These are phyloP conservation scores for Drosophila pegasa DNA, from an alignment of 2,888 invertebrate genomes.

Conservation along the genomic window DNA sequence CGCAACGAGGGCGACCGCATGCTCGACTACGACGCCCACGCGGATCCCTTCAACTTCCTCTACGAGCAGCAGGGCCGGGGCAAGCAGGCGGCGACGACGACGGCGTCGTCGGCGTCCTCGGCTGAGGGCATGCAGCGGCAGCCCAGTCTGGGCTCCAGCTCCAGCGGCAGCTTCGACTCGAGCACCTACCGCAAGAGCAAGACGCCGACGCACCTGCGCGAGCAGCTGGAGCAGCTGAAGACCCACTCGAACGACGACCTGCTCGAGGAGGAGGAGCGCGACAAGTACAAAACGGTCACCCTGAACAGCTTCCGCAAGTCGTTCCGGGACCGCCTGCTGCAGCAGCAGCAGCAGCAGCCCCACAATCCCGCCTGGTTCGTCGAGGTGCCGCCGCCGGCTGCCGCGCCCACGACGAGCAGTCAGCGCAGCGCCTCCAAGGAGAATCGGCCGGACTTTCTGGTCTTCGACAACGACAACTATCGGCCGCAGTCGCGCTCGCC, in stretches of 20 bases:
- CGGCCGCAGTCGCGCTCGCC: constrained; percentile 83
- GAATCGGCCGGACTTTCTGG: constrained; percentile 75
- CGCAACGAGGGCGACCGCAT: constrained; percentile 78
- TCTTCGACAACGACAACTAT: constrained; percentile 83
- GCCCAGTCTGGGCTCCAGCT: constrained; percentile 55
- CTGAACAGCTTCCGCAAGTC: constrained; percentile 84
- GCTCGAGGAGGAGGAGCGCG: constrained; percentile 68
- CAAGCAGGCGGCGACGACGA: not conserved
- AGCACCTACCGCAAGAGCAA: constrained; percentile 83
- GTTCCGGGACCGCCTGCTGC: constrained; percentile 82
- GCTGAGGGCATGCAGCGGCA: constrained; percentile 54
- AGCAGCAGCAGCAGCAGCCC: constrained; percentile 80
- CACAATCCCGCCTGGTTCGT: constrained; percentile 85
- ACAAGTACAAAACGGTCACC: constrained; percentile 84
- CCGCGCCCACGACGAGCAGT: not conserved
- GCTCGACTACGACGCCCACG: constrained; percentile 79
- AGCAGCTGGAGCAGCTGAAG: constrained; percentile 81
- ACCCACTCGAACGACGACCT: constrained; percentile 64
- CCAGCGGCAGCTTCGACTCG: constrained; percentile 74
- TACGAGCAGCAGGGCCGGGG: constrained; percentile 81
- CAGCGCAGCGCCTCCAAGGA: constrained; percentile 57
- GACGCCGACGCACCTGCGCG: constrained; percentile 74
- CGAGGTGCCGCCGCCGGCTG: constrained; percentile 76
- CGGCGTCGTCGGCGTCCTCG: too few species aligned
- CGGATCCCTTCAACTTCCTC: constrained; percentile 83